Base-by-base conservation (phyloP, 1,140 invertebrate genomes). In the Drosophila orosa region DNA sequence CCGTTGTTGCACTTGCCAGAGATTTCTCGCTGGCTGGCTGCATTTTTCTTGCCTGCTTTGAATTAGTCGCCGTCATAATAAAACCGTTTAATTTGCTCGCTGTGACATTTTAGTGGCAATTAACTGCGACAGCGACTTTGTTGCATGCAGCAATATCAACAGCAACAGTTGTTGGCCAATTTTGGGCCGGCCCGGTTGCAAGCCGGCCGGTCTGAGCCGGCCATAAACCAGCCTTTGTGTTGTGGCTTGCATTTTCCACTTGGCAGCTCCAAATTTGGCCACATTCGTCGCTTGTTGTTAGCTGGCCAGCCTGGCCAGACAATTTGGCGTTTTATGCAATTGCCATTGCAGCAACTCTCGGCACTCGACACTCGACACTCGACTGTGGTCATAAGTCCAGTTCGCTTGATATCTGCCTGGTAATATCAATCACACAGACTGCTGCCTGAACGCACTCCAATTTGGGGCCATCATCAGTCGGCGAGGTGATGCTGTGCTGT, bases 321-420 rank as follows among this genome's bases (percentile, higher is more conserved):
- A 79, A 86, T 86, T 86, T 86, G 83, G 83, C 83, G 79, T 86
- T 86, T 85, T 82, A 76, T 82, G 82, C 83, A 86, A 86, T 68
- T 57, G 73, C 45, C 54, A 76, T 67, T 35, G 39, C 48, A 22
- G 17, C 52, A 63, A 68, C 27, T 52, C 44, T 27, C 9, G 48
- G 24, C 22, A 35, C 17, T n/a, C 19, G 3, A 24, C 17, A 12
- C 17, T 25, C 17, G 19, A 12, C 50, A 15, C 33, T 15, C 15
- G 44, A 35, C 63, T 75, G 77, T 78, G 74, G 80, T 83, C 80
- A 82, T 69, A 83, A 65, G 80, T 39, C 67, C 27, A 65, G 80
- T 39, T 59, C 27, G 40, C 13, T 15, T 50, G 37, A 10, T 29
- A 25, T 39, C 50, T 40, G n/a, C 44, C 2, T 42, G 50, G 29